Conservation (phyloP, 2,113 vertebrate species). For the Amblyopsis rosae region DNA sequence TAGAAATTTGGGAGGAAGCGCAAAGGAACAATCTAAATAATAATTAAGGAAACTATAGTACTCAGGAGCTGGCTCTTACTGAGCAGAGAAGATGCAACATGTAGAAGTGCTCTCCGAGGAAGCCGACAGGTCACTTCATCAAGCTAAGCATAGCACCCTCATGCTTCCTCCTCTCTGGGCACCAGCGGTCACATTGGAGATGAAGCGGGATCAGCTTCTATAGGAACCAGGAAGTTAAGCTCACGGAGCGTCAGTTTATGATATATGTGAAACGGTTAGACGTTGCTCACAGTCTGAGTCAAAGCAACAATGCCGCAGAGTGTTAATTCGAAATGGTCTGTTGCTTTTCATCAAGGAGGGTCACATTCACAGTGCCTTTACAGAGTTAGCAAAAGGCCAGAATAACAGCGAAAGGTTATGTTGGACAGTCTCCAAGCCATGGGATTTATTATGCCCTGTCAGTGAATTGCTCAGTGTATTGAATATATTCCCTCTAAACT, state of each 20-base stretch:
- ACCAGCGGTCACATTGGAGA: conserved; percentile 41
- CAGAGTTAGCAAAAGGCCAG: conserved; percentile 39
- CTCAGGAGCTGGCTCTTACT: conserved; percentile 22
- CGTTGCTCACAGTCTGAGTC: not conserved
- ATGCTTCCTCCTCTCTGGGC: conserved; percentile 31
- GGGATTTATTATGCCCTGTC: conserved; percentile 77
- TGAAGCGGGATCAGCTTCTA: conserved; percentile 47
- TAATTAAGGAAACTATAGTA: conserved; percentile 51
- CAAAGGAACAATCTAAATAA: conserved; percentile 57
- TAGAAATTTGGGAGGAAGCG: conserved; percentile 56
- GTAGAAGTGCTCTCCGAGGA: conserved; percentile 27
- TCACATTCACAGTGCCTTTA: conserved; percentile 29
- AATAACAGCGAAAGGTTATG: conserved; percentile 61
- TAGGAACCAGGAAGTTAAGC: conserved; percentile 32
- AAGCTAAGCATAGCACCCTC: conserved; percentile 53
- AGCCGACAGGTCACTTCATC: conserved; percentile 48
- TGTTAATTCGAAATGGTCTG: conserved; percentile 9
- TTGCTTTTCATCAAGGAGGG: conserved; percentile 23
- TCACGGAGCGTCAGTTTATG: conserved; percentile 35
- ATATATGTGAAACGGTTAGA: conserved; percentile 6
- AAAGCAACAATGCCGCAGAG: conserved; percentile 15
- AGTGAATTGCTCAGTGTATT: conserved; percentile 74
- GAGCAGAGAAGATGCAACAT: conserved; percentile 26
- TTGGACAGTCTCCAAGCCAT: conserved; percentile 67
- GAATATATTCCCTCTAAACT: conserved; percentile 82